Evolutionary conservation across 92 coral and sea anemone species (phyloP), one percentile per base, ranked within the genome.

Genomic region (Anthopleura xanthogrammica): DNA sequence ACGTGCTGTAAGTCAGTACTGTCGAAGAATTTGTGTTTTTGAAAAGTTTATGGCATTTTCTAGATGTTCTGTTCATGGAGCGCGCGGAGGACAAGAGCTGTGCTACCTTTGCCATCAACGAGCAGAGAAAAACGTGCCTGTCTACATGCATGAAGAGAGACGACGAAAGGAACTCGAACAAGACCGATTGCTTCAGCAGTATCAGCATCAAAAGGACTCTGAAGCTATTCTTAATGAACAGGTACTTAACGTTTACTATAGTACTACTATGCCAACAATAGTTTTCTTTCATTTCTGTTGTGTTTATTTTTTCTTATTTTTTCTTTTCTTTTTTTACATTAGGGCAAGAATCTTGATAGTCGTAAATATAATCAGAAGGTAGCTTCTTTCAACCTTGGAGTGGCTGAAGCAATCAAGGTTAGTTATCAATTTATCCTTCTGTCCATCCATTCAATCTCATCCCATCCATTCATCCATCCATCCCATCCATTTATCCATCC

Each of bases 51-150:
- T 62, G 70, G 16, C 17, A 24, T 54, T 54, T 23, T 13, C 23
- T 80, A 85, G 88, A 50, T 85, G 88, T 42, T 58, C 48, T 19
- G 65, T 85, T 8, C 99, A 97, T 82, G 93, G 91, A 62, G 92
- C 91, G 78, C 90, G 94, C 48, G 99, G 97, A 66, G 99, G 99
- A 13, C 99, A 97, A 82, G 99, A 97, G 81, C 80, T 97, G 87
- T 97, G 99, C 52, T 97, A 97, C 79, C 90, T 97, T 62, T 97
- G 99, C 52, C 99, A 97, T 58, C 99, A 97, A 80, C 95, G 99
- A 16, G 83, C 98, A 14, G 97, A 92, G 84, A 91, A 93, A 74
- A 97, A 97, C 81, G 79, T 97, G 20, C 98, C 99, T 9, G 88
- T 97, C 73, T 97, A 94, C 85, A 84, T 97, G 60, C 58, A 88